phyloP scores from a whole-genome alignment of 2,888 invertebrate species.

The Xanthorhoe designata region DNA sequence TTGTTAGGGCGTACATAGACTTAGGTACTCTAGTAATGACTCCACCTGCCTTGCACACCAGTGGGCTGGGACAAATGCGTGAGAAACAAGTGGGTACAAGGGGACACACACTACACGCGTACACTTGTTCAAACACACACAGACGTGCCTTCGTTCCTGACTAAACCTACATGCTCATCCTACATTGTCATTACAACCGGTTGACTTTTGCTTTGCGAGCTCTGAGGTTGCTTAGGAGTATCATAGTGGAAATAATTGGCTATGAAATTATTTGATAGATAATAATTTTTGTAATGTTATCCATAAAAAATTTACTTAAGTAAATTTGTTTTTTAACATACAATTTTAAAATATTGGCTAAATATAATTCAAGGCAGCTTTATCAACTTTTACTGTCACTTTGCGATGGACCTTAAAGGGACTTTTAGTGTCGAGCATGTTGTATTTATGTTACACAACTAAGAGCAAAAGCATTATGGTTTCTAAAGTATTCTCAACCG shows the following conservation, averaged over 20 bases:
- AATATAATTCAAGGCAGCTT: too few relatives aligned
- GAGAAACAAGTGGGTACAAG: constrained; percentile 51
- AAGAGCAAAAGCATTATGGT: not conserved
- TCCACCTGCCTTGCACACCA: constrained; percentile 59
- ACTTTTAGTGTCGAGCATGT: not conserved
- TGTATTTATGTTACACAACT: constrained; percentile 4
- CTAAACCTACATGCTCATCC: constrained; percentile 33
- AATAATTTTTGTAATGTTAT: not conserved
- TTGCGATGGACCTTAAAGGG: not conserved
- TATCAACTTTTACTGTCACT: too few relatives aligned
- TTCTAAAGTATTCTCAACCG: constrained; percentile 11
- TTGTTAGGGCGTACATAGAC: constrained; percentile 62
- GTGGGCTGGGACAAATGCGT: constrained; percentile 53
- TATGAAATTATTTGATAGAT: not conserved
- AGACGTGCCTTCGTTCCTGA: constrained; percentile 26
- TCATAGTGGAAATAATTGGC: not conserved
- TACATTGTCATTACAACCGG: constrained; percentile 33
- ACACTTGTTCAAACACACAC: constrained; percentile 32
- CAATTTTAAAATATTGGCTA: too few relatives aligned
- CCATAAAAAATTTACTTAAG: too few relatives aligned
- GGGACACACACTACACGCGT: constrained; percentile 49
- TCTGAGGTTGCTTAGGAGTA: constrained; percentile 6
- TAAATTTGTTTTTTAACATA: too few relatives aligned
- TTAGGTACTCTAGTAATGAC: constrained; percentile 68
- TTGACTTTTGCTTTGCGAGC: constrained; percentile 25